Evolutionary conservation across 2,888 invertebrate species (phyloP).

Genomic region (Erebia palarica): DNA sequence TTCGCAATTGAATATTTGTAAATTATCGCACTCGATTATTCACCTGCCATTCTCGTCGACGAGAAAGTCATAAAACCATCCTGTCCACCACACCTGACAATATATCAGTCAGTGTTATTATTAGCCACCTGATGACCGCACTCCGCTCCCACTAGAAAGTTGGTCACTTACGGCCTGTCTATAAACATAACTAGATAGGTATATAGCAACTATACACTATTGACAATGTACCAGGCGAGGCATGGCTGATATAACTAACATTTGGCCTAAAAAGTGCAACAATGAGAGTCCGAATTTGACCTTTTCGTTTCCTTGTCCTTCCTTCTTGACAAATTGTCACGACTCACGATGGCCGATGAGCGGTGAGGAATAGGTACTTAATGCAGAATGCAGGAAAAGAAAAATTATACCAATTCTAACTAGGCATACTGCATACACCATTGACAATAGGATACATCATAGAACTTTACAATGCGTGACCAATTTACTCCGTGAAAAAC

Average conservation of each 20-base stretch:
- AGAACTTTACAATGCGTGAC: background rate
- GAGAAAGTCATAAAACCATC: background rate
- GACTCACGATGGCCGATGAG: background rate
- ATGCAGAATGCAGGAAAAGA: too few species aligned
- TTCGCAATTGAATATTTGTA: background rate
- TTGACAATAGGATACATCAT: background rate
- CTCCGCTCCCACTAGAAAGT: background rate
- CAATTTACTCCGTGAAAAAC: background rate
- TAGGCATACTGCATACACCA: background rate
- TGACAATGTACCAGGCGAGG: background rate
- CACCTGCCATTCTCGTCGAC: background rate
- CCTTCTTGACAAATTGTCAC: too few species aligned
- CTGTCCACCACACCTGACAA: background rate
- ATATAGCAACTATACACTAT: background rate
- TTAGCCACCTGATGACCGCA: conserved; percentile 1
- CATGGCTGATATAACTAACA: too few species aligned
- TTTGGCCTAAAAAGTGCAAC: too few species aligned
- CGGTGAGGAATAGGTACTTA: too few species aligned
- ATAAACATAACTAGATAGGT: too few species aligned
- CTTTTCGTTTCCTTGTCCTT: too few species aligned
- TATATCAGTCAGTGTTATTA: background rate
- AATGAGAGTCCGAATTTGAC: too few species aligned
- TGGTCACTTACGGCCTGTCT: background rate
- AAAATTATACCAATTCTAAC: too few species aligned
- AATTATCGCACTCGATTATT: conserved; percentile 8